These are phyloP conservation scores for Eumerus sabulonum DNA, from an alignment of 2,888 invertebrate species.

Conservation along the genomic window DNA sequence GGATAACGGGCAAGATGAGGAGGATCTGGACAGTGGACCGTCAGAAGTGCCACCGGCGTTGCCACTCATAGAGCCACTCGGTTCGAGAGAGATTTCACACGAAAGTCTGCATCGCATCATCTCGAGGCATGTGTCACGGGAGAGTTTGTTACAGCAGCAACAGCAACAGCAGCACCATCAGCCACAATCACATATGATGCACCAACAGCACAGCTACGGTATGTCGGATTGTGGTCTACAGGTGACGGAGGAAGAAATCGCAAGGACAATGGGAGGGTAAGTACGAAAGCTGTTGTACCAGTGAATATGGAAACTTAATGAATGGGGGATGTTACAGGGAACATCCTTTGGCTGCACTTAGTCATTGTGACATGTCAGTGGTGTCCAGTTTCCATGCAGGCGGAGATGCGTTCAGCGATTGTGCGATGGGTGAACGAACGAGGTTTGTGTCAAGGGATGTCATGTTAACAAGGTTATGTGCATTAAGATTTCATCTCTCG, in stretches of 20 bases:
- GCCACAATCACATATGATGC: slow-evolving; percentile 82
- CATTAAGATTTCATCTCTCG: not conserved
- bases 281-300: slow-evolving; percentile 31
- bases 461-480: too few relatives aligned
- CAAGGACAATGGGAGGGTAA: slow-evolving; percentile 87
- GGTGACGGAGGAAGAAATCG: slow-evolving; percentile 96
- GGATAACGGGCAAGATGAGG: slow-evolving; percentile 80
- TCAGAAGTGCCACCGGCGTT: slow-evolving; percentile 90
- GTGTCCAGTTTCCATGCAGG: slow-evolving; percentile 88
- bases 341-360: slow-evolving; percentile 92
- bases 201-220: slow-evolving; percentile 82
- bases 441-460: slow-evolving; percentile 72
- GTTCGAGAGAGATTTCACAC: slow-evolving; percentile 90
- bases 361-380: slow-evolving; percentile 94
- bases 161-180: slow-evolving; percentile 70
- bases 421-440: slow-evolving; percentile 77
- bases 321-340: slow-evolving; percentile 80
- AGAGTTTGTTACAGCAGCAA: slow-evolving; percentile 82
- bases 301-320: not conserved
- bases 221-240: slow-evolving; percentile 93
- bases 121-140: slow-evolving; percentile 81
- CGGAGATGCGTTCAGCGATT: slow-evolving; percentile 79
- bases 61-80: slow-evolving; percentile 88
- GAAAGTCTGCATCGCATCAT: slow-evolving; percentile 85
- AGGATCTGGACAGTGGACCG: slow-evolving; percentile 89